Conservation (phyloP, 2,797 vertebrate genomes). For the Phataginus tricuspis region DNA sequence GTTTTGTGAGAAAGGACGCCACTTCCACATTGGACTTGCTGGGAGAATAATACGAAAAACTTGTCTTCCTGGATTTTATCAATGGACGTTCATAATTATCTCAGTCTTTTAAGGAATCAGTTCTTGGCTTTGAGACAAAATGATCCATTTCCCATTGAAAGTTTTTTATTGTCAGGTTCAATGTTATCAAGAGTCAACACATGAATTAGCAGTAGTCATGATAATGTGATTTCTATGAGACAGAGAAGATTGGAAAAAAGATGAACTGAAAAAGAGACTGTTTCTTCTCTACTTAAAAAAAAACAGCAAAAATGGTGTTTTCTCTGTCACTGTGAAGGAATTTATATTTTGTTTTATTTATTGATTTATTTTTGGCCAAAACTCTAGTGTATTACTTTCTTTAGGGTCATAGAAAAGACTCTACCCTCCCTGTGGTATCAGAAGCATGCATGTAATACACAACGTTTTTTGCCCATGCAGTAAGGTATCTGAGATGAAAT, state of each 20-base stretch:
- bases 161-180: conserved; percentile 57
- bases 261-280: background rate
- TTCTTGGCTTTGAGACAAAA: conserved; percentile 54
- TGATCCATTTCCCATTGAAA: conserved; percentile 13
- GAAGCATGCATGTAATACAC: background rate
- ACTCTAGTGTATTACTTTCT: background rate
- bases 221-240: background rate
- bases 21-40: conserved; percentile 44
- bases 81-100: conserved; percentile 6
- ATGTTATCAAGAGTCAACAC: background rate
- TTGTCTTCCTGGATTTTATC: conserved; percentile 21
- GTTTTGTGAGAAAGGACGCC: conserved; percentile 53
- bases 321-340: background rate
- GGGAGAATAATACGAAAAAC: conserved; percentile 31
- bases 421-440: background rate
- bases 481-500: background rate
- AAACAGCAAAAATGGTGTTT: background rate
- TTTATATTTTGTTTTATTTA: background rate
- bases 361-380: background rate
- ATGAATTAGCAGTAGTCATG: conserved; percentile 32
- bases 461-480: background rate
- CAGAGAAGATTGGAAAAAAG: background rate
- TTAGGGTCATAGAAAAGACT: background rate
- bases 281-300: background rate
- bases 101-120: conserved; percentile 36